Percentiles rank a stretch among this genome's conserved stretches.
Conservation (phyloP, 2,888 invertebrate genomes). For the Crematogaster levior region DNA sequence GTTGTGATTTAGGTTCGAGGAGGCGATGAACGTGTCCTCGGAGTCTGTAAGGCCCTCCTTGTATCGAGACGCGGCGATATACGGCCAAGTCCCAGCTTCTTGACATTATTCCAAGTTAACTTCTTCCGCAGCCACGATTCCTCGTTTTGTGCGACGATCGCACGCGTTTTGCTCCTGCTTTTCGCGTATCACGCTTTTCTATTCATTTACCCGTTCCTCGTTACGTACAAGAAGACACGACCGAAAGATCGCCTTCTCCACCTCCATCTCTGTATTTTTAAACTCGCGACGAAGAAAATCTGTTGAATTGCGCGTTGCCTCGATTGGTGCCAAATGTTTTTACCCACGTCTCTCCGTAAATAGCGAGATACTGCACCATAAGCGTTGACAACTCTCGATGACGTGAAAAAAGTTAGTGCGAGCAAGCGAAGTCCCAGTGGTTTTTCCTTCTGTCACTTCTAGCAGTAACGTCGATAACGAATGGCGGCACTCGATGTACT, state of each 20-base stretch:
- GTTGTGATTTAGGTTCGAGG: constrained; percentile 2
- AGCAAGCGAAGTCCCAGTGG: background rate
- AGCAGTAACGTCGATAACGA: constrained; percentile 15
- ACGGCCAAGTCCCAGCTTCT: constrained; percentile 36
- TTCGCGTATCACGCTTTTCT: constrained; percentile 27
- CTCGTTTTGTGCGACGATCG: constrained; percentile 12
- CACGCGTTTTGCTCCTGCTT: constrained; percentile 11
- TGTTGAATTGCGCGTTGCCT: constrained; percentile 30
- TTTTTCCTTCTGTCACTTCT: constrained; percentile 16
- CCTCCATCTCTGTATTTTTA: constrained; percentile 20
- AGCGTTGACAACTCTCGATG: constrained; percentile 48
- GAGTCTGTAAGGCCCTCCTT: background rate
- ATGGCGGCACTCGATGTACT: background rate
- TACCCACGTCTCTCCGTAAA: constrained; percentile 35
- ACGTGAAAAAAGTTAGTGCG: constrained; percentile 24
- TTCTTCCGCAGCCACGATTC: constrained; percentile 39
- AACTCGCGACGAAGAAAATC: constrained; percentile 42
- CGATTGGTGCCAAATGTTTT: constrained; percentile 53
- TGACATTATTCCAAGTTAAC: constrained; percentile 61
- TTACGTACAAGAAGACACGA: constrained; percentile 36
- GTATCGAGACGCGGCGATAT: constrained; percentile 12
- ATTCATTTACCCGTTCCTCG: constrained; percentile 45
- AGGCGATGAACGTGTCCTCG: background rate
- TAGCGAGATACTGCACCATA: constrained; percentile 23
- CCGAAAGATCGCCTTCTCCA: background rate